Conservation (phyloP, 2,113 vertebrate genomes). For the Struthidea cinerea region DNA sequence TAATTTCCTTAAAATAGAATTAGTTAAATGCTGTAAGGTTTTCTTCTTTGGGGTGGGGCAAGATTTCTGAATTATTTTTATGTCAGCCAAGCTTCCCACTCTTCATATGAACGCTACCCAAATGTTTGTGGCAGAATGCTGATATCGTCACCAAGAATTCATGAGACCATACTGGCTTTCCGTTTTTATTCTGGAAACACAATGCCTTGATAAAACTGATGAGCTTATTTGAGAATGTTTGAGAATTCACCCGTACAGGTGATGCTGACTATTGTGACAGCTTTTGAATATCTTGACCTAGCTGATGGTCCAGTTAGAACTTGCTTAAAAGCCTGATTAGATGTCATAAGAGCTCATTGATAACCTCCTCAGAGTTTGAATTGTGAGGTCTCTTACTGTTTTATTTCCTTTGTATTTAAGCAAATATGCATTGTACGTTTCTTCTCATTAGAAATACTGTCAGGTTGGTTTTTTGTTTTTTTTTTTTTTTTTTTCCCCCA, state of each 20-base stretch:
- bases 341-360: not conserved
- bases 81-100: not conserved
- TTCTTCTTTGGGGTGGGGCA: not conserved
- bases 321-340: not conserved
- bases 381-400: not conserved
- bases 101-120: not conserved
- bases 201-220: not conserved
- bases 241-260: not conserved
- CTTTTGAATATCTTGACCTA: not conserved
- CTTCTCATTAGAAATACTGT: not conserved
- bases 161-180: not conserved
- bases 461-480: not conserved
- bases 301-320: not conserved
- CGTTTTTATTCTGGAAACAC: not conserved
- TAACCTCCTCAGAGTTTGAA: not conserved
- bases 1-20: not conserved
- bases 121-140: not conserved
- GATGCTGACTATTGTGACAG: not conserved
- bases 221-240: not conserved
- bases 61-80: not conserved
- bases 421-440: not conserved
- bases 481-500: too few species aligned
- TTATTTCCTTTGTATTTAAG: not conserved
- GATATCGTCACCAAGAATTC: not conserved
- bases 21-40: not conserved